Base-by-base conservation (phyloP, 1,140 invertebrate species). In the Heliconius melpomene region DNA sequence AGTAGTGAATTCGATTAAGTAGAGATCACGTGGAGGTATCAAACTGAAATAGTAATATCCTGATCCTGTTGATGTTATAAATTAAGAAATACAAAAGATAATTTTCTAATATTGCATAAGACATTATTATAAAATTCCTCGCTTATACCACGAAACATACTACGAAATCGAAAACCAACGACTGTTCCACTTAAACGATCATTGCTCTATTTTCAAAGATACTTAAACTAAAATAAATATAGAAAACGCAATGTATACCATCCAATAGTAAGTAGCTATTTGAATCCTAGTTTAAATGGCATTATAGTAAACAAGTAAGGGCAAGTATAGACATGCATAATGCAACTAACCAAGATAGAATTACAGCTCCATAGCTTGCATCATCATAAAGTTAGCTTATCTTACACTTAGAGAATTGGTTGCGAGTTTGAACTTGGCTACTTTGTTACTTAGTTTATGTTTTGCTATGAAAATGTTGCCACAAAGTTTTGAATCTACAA, bases 321-420 rank as follows among this genome's bases (percentile, higher is more conserved):
- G 6, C 50, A 52, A 52, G 50, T 52, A 52, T 52, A 20, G 50
- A 83, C 85, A 90, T 90, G 89, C 88, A 90, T 91, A 88, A 91
- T 91, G 88, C 88, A 91, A 85, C 81, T 73, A 83, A 81, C 79
- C 83, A 85, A 87, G 86, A 90, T 89, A 85, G 86, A 88, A 91
- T 89, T 88, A 88, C 85, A 80, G 60, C 60, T 66, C 26, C 60
- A 80, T 78, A 84, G 82, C 74, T 75, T 80, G 83, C 85, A 85
- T 89, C 85, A 89, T 87, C 82, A 82, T 89, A 89, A 90, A 90
- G 85, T 89, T 82, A 86, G 87, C 86, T 87, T 76, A 81, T 84
- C 82, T 88, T 87, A 86, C 85, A 85, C 84, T 87, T 85, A 83
- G 83, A 77, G 73, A 82, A 81, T 84, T 78, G 57, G 79, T 75